Conservation (phyloP, 1,140 invertebrate genomes). For the Drosophila kikkawai region DNA sequence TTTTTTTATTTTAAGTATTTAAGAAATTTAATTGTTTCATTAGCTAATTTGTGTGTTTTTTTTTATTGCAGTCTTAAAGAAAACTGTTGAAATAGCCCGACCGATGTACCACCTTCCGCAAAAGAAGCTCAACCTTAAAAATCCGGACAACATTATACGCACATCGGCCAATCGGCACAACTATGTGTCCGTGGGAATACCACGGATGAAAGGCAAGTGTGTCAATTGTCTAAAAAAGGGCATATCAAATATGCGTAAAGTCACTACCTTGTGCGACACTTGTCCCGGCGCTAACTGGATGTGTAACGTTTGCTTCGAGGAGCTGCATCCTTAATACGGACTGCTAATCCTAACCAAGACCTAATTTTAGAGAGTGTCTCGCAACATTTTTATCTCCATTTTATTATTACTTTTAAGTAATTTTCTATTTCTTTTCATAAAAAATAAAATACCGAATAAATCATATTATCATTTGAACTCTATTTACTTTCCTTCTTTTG, state of each 20-base stretch:
- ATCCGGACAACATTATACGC: conserved; percentile 20
- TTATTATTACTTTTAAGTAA: background rate
- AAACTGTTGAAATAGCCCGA: background rate
- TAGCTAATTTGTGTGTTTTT: background rate
- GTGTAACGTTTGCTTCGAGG: conserved; percentile 70
- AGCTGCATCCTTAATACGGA: conserved; percentile 34
- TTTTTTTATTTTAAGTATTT: background rate
- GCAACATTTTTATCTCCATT: background rate
- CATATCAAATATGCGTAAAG: conserved; percentile 28
- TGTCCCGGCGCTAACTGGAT: conserved; percentile 78
- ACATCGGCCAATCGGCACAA: conserved; percentile 61
- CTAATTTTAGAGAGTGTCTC: background rate
- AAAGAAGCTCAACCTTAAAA: conserved; percentile 10
- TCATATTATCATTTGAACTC: background rate
- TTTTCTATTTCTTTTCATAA: background rate
- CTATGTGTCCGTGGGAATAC: conserved; percentile 59
- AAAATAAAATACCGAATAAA: background rate
- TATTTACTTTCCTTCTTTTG: background rate
- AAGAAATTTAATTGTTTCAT: background rate
- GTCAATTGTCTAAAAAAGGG: conserved; percentile 66
- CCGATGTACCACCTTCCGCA: background rate
- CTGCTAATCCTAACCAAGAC: background rate
- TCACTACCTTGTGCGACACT: conserved; percentile 66
- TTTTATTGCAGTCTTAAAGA: background rate
- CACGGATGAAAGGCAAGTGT: conserved; percentile 67